phyloP scores from a whole-genome alignment of 2,797 vertebrate genomes.

The Etheostoma nigrum region DNA sequence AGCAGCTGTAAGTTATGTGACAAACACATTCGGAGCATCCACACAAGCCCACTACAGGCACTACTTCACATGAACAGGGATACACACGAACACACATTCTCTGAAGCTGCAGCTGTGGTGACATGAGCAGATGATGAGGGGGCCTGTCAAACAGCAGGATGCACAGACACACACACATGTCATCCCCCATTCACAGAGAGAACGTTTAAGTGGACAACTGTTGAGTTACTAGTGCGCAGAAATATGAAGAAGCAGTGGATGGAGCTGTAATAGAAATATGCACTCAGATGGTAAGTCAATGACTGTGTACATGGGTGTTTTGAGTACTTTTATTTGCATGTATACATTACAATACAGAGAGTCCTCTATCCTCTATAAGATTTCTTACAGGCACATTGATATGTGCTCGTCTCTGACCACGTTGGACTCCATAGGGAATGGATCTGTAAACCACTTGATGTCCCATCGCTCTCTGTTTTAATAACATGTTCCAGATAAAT shows the following conservation, averaged over 20 bases:
- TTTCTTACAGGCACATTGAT: background rate
- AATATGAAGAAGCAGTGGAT: constrained; percentile 42
- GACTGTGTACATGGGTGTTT: background rate
- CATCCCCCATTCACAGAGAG: constrained; percentile 33
- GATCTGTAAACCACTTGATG: constrained; percentile 11
- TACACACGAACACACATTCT: constrained; percentile 27
- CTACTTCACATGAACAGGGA: constrained; percentile 8
- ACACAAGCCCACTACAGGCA: constrained; percentile 43
- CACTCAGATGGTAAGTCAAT: constrained; percentile 5
- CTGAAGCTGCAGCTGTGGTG: constrained; percentile 71
- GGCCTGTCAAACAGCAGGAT: constrained; percentile 62
- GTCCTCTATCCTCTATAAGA: background rate
- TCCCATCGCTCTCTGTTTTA: constrained; percentile 5
- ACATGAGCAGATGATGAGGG: constrained; percentile 69
- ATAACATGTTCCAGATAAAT: constrained; percentile 2
- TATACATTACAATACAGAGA: background rate
- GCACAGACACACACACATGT: constrained; percentile 45
- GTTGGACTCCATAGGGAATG: background rate
- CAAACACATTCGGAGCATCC: constrained; percentile 20
- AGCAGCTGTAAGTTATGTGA: constrained; percentile 45
- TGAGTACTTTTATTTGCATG: constrained; percentile 5
- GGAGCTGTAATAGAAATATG: constrained; percentile 25
- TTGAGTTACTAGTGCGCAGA: constrained; percentile 54
- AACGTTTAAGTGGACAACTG: constrained; percentile 61
- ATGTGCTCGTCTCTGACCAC: background rate